Base-by-base conservation (phyloP, 1,140 invertebrate species). In the Philopotamus ludificatus region DNA sequence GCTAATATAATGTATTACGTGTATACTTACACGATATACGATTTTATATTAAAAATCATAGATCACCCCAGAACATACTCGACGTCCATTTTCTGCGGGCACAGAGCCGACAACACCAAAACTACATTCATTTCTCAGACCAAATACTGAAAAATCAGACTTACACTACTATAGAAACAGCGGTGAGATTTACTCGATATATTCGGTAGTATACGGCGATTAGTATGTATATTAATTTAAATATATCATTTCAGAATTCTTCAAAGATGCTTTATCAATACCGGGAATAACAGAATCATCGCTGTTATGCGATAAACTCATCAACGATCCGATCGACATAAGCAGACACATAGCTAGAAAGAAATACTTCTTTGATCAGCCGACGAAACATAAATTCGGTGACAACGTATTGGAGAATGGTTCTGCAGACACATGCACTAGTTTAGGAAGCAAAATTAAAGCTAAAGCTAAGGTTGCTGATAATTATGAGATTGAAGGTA, bases 381-480 rank as follows among this genome's bases (percentile, higher is more conserved):
- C 25, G 18, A 16, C 54, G 8, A 68, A 65, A 16, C 26, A 65
- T 18, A 25, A 15, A 26, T 62, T 60, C 44, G 45, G 47, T 34
- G 79, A 79, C 58, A 81, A 80, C 71, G 76, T 74, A 22, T 81
- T 78, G 44, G 79, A 81, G 63, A 77, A 77, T 63, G 76, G 79
- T 15, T 81, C 79, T 20, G 78, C 78, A 72, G 79, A 81, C 51
- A 81, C 79, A 3, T 80, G 75, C 59, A 77, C 78, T 18, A 81
- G 79, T 71, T 70, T 80, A 70, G 79, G 79, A 44, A 79, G 77
- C n/a, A 81, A 81, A 71, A 81, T 80, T 18, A 81, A 81, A 74
- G 76, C 74, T 15, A 80, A 74, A 73, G 9, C 21, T 39, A 22
- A 15, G 34, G 25, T 20, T 16, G 42, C 49, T 47, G 41, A 44